Evolutionary conservation across 2,888 invertebrate species (phyloP).

Genomic region (Eilema griseolum): DNA sequence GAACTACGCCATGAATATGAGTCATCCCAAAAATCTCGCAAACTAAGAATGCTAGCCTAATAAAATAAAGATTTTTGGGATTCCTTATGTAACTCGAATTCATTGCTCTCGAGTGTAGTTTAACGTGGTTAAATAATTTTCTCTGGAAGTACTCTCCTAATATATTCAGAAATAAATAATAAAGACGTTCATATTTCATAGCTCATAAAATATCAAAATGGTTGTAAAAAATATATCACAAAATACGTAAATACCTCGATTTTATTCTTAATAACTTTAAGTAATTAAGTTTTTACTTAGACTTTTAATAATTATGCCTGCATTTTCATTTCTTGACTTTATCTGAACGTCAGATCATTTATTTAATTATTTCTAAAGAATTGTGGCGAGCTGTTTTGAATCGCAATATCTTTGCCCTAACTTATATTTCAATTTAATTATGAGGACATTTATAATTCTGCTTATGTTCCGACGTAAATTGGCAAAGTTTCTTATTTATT

Average conservation of each 20-base stretch:
- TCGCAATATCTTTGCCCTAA: constrained; percentile 79
- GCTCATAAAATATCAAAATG: not conserved
- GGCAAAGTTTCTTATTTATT: constrained; percentile 82
- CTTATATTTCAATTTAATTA: constrained; percentile 83
- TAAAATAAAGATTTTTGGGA: too few species aligned
- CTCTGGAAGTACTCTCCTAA: not conserved
- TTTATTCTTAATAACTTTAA: not conserved
- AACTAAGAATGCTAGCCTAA: too few species aligned
- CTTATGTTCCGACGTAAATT: constrained; percentile 72
- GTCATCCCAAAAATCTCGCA: too few species aligned
- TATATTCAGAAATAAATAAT: not conserved
- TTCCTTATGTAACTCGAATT: too few species aligned
- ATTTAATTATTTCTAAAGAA: constrained; percentile 75
- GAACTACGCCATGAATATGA: too few species aligned
- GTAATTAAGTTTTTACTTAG: not conserved
- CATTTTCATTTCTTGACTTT: constrained; percentile 1
- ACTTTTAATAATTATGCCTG: not conserved
- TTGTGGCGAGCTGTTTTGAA: constrained; percentile 63
- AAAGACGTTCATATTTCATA: not conserved
- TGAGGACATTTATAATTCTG: constrained; percentile 76
- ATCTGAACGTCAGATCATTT: constrained; percentile 51
- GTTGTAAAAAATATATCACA: not conserved
- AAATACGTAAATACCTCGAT: not conserved
- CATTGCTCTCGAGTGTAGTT: not conserved
- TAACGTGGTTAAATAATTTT: not conserved